These are phyloP conservation scores for Atta colombica DNA, from an alignment of 1,140 invertebrate genomes.

Conservation along the genomic window DNA sequence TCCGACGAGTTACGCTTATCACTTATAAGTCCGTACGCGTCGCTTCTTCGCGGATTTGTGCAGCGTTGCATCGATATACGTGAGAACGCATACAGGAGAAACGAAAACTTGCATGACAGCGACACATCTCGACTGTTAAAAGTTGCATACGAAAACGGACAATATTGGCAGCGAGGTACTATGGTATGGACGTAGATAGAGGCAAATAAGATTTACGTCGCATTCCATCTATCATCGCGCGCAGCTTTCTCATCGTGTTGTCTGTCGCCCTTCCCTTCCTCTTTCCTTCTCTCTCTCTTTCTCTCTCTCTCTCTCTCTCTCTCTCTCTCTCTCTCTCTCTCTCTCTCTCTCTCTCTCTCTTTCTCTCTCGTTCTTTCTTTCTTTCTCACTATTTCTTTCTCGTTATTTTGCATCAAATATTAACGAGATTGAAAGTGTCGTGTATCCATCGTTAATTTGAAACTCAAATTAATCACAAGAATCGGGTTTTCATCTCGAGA, in stretches of 20 bases:
- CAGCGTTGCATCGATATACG: not conserved
- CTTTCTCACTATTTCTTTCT: not conserved
- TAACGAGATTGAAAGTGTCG: conserved; percentile 35
- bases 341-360: not conserved
- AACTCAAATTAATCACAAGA: conserved; percentile 36
- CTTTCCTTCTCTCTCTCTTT: not conserved
- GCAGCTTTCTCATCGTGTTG: conserved; percentile 17
- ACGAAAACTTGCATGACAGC: conserved; percentile 46
- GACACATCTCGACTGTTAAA: conserved; percentile 61
- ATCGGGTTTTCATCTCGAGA: not conserved
- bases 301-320: not conserved
- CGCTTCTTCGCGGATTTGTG: conserved; percentile 23
- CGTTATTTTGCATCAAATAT: conserved; percentile 22
- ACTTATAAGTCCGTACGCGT: conserved; percentile 43
- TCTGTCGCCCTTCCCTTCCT: not conserved
- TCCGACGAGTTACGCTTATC: conserved; percentile 42
- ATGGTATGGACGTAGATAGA: conserved; percentile 40
- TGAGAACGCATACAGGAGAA: not conserved
- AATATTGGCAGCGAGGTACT: conserved; percentile 30
- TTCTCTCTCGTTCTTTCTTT: not conserved
- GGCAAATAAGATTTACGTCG: conserved; percentile 59
- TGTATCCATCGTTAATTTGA: conserved; percentile 36
- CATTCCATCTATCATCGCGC: conserved; percentile 18
- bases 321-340: not conserved
- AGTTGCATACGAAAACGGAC: conserved; percentile 60